Evolutionary conservation across 1,140 invertebrate species (phyloP).

Genomic region (Drosophila watanabei): DNA sequence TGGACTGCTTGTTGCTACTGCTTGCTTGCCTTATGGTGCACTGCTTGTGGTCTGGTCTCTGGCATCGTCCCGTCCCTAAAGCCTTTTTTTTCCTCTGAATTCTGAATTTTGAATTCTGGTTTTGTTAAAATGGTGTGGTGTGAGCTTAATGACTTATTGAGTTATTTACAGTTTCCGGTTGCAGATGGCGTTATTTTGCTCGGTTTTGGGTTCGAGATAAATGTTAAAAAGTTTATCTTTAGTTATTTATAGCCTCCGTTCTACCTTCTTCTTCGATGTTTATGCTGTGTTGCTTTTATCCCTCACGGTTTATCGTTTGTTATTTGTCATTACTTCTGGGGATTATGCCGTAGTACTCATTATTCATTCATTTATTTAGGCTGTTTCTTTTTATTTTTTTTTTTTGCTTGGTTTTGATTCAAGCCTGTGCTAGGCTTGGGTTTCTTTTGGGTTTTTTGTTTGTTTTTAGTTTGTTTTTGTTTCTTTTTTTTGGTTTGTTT

Average conservation of each 20-base stretch:
- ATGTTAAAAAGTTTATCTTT: conserved; percentile 35
- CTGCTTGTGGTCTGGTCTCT: background rate
- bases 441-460: conserved; percentile 11
- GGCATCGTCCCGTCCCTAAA: background rate
- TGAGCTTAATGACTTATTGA: conserved; percentile 25
- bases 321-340: conserved; percentile 35
- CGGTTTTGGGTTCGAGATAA: background rate
- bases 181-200: conserved; percentile 19
- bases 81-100: background rate
- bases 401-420: conserved; percentile 8
- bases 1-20: conserved; percentile 14
- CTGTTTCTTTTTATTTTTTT: conserved; percentile 11
- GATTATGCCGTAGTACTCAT: conserved; percentile 41
- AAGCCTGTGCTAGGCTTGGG: conserved; percentile 17
- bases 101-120: background rate
- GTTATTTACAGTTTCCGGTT: conserved; percentile 44
- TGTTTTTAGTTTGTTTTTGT: conserved; percentile 29
- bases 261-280: conserved; percentile 42
- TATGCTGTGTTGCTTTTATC: conserved; percentile 32
- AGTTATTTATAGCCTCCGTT: conserved; percentile 25
- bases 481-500: conserved; percentile 34
- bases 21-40: conserved; percentile 17
- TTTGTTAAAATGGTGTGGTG: conserved; percentile 12
- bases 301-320: conserved; percentile 22
- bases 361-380: conserved; percentile 31